Conservation (phyloP, 2,797 vertebrate species). For the Bradypus variegatus region DNA sequence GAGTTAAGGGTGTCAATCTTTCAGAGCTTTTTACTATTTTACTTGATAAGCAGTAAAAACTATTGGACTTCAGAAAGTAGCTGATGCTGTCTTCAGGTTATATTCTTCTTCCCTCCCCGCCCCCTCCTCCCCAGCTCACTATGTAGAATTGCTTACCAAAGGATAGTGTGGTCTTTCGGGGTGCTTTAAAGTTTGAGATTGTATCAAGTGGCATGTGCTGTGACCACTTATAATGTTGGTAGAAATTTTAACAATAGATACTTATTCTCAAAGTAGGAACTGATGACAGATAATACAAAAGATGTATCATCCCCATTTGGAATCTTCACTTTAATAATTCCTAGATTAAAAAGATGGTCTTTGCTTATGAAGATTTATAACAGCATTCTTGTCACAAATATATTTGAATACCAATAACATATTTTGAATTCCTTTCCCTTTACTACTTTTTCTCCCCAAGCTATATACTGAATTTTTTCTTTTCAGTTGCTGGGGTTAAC, state of each 20-base stretch:
- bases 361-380: conserved; percentile 68
- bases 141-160: not conserved
- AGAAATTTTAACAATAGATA: conserved; percentile 59
- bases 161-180: not conserved
- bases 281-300: conserved; percentile 49
- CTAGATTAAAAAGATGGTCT: conserved; percentile 55
- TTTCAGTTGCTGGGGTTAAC: conserved; percentile 39
- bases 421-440: conserved; percentile 65
- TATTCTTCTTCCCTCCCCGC: not conserved
- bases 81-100: not conserved
- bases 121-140: not conserved
- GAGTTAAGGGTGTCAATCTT: conserved; percentile 3
- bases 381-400: conserved; percentile 66
- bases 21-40: conserved; percentile 41
- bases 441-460: conserved; percentile 33
- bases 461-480: not conserved
- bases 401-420: conserved; percentile 59
- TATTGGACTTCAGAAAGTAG: conserved; percentile 12
- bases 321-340: conserved; percentile 45
- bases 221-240: conserved; percentile 57
- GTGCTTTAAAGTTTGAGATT: conserved; percentile 29
- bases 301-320: conserved; percentile 56
- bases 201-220: conserved; percentile 47
- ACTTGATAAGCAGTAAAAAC: conserved; percentile 37
- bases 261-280: conserved; percentile 59